A percentile compares a stretch with the other conserved stretches of the same genome.
Evolutionary conservation across 2,888 invertebrate genomes (phyloP).

Genomic region (Tipula lateralis): DNA sequence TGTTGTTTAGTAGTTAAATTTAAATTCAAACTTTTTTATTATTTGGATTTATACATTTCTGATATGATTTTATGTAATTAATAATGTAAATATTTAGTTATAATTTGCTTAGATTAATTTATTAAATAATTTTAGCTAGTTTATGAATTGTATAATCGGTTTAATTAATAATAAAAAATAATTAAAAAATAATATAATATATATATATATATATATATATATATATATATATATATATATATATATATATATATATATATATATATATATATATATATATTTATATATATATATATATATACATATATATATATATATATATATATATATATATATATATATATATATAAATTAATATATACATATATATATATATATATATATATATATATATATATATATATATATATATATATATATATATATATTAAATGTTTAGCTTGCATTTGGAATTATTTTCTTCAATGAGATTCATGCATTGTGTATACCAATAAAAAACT

Average conservation of each 20-base stretch:
- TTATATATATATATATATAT: too few relatives aligned
- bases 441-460: not conserved
- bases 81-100: not conserved
- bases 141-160: not conserved
- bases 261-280: too few relatives aligned
- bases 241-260: too few relatives aligned
- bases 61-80: not conserved
- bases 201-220: too few relatives aligned
- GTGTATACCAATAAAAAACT: not conserved
- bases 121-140: not conserved
- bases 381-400: too few relatives aligned
- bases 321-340: too few relatives aligned
- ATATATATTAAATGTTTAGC: too few relatives aligned
- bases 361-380: too few relatives aligned
- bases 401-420: too few relatives aligned
- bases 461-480: not conserved
- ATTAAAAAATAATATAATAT: not conserved
- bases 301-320: too few relatives aligned
- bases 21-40: not conserved
- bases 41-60: not conserved
- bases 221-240: too few relatives aligned
- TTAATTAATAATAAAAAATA: not conserved
- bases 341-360: too few relatives aligned
- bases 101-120: not conserved
- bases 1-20: not conserved